A percentile compares a stretch with the other conserved stretches of the same genome.
Conservation (phyloP, 53 echinoderm and acorn worm species). For the Pentamera pediparva region DNA sequence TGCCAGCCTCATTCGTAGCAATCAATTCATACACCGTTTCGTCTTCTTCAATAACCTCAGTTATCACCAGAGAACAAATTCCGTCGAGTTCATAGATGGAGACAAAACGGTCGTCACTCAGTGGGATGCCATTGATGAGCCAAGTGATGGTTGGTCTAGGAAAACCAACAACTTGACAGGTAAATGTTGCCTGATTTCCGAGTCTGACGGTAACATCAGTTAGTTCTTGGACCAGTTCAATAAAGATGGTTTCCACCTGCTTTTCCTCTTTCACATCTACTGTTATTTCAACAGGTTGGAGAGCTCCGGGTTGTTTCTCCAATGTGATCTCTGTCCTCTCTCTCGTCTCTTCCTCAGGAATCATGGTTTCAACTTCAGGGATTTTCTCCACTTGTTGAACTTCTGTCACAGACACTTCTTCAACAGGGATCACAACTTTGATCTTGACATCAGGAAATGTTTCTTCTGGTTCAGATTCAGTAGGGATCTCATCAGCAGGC, state of each 20-base stretch:
- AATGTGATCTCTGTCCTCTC: slow-evolving; percentile 17
- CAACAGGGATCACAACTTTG: slow-evolving; percentile 8
- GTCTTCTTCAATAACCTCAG: slow-evolving; percentile 73
- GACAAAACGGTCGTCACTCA: slow-evolving; percentile 45
- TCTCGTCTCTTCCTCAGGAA: slow-evolving; percentile 19
- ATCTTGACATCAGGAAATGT: not conserved
- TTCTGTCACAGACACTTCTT: slow-evolving; percentile 22
- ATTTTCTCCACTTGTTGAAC: not conserved
- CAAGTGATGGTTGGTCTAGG: slow-evolving; percentile 57
- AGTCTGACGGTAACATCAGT: slow-evolving; percentile 39
- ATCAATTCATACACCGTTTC: slow-evolving; percentile 74
- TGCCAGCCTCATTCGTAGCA: slow-evolving; percentile 81
- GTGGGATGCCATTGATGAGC: slow-evolving; percentile 48
- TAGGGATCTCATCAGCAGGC: slow-evolving; percentile 14
- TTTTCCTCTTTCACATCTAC: slow-evolving; percentile 45
- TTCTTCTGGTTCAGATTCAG: not conserved
- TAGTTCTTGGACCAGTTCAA: slow-evolving; percentile 44
- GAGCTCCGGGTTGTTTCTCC: slow-evolving; percentile 23
- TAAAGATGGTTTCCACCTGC: slow-evolving; percentile 30
- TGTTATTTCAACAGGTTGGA: slow-evolving; percentile 45
- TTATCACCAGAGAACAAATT: slow-evolving; percentile 51
- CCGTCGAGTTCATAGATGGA: slow-evolving; percentile 61
- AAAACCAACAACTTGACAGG: slow-evolving; percentile 50
- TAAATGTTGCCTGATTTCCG: slow-evolving; percentile 42
- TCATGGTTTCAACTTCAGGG: not conserved